Evolutionary conservation across 2,888 invertebrate genomes (phyloP), one percentile per base, ranked within the genome.

Genomic region (Torymus tubicola): DNA sequence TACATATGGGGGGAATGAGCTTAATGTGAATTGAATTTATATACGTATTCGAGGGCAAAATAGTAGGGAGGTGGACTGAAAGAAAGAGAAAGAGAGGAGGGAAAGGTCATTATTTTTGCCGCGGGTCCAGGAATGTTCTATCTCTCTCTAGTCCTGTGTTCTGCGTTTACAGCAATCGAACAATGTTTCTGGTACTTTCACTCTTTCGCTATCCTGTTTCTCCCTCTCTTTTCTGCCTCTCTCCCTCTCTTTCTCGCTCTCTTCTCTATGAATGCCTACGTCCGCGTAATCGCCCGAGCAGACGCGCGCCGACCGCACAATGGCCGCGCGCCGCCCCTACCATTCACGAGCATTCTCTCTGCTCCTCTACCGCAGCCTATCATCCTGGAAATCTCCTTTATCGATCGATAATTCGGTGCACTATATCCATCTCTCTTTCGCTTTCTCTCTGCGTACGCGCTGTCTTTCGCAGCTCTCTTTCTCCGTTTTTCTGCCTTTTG

Each of bases 161-260:
- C 60, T 68, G 65, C 81, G 80, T 69, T 81, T 75, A 69, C 83
- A 79, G 83, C 80, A 82, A 85, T 86, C 85, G 81, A 78, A 81
- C 73, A 84, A 86, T 83, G 83, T 85, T 85, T 85, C 84, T 85
- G 83, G 81, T 84, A 84, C 85, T 87, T 87, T 84, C 83, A 81
- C 81, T 84, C 85, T 80, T 86, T 85, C 31, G 31, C 31, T 31
- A 31, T 3, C 31, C 31, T 31, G 31, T n/a, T n/a, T n/a, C n/a
- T n/a, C n/a, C n/a, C n/a, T n/a, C n/a, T n/a, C n/a, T n/a, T 31
- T 31, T 31, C 31, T 31, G 2, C 8, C 3, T 31, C 31, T 31
- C 31, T 3, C 31, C 8, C 31, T 3, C 31, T 31, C 31, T 2
- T 8, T 31, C 31, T 3, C 31, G 3, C 31, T 31, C 31, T 31